phyloP scores from a whole-genome alignment of 2,113 vertebrate species.

The Ailuropoda melanoleuca region DNA sequence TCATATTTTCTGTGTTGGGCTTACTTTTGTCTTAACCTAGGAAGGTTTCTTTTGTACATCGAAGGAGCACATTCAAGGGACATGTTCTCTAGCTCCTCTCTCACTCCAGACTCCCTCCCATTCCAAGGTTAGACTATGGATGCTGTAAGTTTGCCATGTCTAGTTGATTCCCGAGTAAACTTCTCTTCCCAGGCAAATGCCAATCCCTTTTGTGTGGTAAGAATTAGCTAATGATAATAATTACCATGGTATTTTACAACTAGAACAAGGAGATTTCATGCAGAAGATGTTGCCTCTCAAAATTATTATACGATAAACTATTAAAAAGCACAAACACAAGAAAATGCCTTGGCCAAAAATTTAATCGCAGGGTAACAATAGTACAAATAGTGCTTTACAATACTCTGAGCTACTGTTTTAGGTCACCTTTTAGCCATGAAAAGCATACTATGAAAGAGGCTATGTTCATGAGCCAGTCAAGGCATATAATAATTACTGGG shows the following conservation, averaged over 20 bases:
- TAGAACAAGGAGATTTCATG: neutral
- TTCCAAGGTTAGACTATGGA: accelerated
- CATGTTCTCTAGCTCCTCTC: accelerated
- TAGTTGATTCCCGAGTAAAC: neutral
- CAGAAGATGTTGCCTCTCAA: neutral
- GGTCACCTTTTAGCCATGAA: neutral
- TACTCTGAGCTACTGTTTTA: neutral
- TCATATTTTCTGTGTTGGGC: neutral
- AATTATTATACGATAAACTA: neutral
- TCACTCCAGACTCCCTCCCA: accelerated
- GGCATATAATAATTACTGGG: neutral
- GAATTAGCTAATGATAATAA: neutral
- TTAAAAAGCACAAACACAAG: neutral
- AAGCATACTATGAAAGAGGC: neutral
- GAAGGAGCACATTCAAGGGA: neutral
- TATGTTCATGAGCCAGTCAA: neutral
- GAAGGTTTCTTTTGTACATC: neutral
- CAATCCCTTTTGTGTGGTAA: neutral
- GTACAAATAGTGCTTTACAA: neutral
- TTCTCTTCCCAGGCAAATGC: neutral
- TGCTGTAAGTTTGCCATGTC: no score
- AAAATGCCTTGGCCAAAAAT: neutral
- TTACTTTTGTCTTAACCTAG: neutral
- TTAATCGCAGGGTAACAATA: neutral
- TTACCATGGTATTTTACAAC: neutral